Evolutionary conservation across 2,797 vertebrate species (phyloP).

Genomic region (Peromyscus eremicus): DNA sequence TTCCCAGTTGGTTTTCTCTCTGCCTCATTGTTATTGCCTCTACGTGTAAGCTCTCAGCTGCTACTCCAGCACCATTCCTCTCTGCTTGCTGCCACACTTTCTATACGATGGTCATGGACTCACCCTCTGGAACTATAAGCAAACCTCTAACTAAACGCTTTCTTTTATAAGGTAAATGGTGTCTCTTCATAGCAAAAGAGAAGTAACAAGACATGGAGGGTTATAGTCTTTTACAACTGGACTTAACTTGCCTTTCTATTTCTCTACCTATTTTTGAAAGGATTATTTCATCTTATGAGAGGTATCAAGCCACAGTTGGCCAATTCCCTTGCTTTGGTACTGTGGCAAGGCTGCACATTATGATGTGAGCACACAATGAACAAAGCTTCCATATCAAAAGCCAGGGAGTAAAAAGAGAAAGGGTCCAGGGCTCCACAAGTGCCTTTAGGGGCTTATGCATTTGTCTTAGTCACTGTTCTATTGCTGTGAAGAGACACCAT

Average conservation of each 20-base stretch:
- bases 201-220: not conserved
- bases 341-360: not conserved
- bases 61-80: not conserved
- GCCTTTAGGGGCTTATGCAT: too few relatives aligned
- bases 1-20: not conserved
- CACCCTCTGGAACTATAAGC: not conserved
- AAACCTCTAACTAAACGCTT: not conserved
- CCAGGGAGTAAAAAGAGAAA: not conserved
- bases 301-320: not conserved
- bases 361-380: not conserved
- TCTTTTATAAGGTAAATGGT: not conserved
- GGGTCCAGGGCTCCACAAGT: not conserved
- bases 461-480: not conserved
- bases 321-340: not conserved
- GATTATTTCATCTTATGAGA: not conserved
- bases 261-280: not conserved
- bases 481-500: not conserved
- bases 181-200: not conserved
- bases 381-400: not conserved
- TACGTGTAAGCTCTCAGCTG: not conserved
- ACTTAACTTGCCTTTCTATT: not conserved
- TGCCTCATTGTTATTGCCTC: not conserved
- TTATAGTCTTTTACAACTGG: not conserved
- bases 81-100: not conserved
- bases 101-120: too few relatives aligned